These are phyloP conservation scores for Adoxophyes honmai DNA, from an alignment of 1,140 invertebrate genomes.

Conservation along the genomic window DNA sequence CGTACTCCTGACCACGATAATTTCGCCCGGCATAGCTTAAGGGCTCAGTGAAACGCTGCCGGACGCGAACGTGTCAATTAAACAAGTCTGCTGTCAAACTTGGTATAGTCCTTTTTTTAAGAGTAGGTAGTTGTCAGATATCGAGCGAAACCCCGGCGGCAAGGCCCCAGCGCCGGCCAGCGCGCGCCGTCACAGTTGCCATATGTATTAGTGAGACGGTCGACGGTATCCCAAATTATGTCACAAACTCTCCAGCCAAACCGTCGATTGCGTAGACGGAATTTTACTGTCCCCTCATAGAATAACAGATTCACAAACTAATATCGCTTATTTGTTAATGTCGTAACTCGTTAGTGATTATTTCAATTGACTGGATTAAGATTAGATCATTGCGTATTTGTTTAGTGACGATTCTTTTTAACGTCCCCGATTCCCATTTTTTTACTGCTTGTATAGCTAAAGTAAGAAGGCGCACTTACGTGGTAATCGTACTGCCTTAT, in stretches of 20 bases:
- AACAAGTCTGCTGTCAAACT: too few relatives aligned
- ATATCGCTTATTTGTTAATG: slow-evolving; percentile 66
- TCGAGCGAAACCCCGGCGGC: too few relatives aligned
- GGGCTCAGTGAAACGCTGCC: too few relatives aligned
- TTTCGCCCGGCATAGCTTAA: too few relatives aligned
- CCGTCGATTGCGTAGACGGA: slow-evolving; percentile 31
- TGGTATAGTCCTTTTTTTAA: too few relatives aligned
- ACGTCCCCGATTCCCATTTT: slow-evolving; percentile 58
- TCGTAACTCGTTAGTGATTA: slow-evolving; percentile 69
- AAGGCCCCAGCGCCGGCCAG: too few relatives aligned
- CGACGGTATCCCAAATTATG: slow-evolving; percentile 48
- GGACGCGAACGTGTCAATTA: too few relatives aligned
- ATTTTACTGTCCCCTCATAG: slow-evolving; percentile 40
- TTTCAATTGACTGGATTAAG: slow-evolving; percentile 64
- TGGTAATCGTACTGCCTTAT: slow-evolving; percentile 73
- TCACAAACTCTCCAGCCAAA: slow-evolving; percentile 33
- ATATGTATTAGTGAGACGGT: slow-evolving; percentile 68
- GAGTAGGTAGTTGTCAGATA: too few relatives aligned
- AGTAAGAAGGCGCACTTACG: slow-evolving; percentile 70
- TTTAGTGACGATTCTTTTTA: slow-evolving; percentile 57
- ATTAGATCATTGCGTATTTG: slow-evolving; percentile 54
- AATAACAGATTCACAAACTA: slow-evolving; percentile 74
- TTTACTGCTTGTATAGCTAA: slow-evolving; percentile 75
- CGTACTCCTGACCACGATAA: too few relatives aligned
- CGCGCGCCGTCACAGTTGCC: slow-evolving; percentile 48